Base-by-base conservation (phyloP, 2,113 vertebrate genomes). In the Gallinago paraguaiae region DNA sequence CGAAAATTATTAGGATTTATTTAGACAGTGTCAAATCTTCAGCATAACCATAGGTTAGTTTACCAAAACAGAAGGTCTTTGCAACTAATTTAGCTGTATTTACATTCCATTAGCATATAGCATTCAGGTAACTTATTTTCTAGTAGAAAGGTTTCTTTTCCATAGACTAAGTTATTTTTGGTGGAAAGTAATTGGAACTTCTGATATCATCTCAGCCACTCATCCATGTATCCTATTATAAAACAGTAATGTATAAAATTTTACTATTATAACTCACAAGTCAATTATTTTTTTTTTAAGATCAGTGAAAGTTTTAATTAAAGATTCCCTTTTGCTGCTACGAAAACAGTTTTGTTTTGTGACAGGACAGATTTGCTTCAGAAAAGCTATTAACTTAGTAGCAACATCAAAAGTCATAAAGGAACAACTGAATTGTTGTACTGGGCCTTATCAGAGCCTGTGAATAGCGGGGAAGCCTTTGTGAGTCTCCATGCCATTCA, bases 111-210 rank as follows among this genome's bases (percentile, higher is more conserved):
- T 54, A 83, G 56, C 54, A 45, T n/a, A 64, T 1, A 89, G 13
- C 35, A 70, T 46, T 74, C 77, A 89, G 82, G 82, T 89, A 87
- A 89, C 20, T 12, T 67, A 67, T 88, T 88, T 93, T 93, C 39
- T 74, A 74, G 25, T 9, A 93, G 67, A 75, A 93, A 85, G 41
- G 11, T 37, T 92, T 91, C 22, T 59, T 94, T 93, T 82, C 51
- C 75, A 63, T 81, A 69, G 89, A 51, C 41, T 59, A 71, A 79
- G 22, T 74, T 89, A 33, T 61, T 85, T 85, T 78, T 61, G 45
- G 54, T 61, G n/a, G 37, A 77, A 95, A 79, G n/a, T 91, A 96
- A 96, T 75, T 91, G 78, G 91, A 93, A 94, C 22, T 71, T 80
- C 74, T 91, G 95, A 92, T 60, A 59, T 60, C 78, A 69, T 86